Evolutionary conservation across 2,888 invertebrate species (phyloP), one percentile per base, ranked within the genome.

Genomic region (Andrena camellia): DNA sequence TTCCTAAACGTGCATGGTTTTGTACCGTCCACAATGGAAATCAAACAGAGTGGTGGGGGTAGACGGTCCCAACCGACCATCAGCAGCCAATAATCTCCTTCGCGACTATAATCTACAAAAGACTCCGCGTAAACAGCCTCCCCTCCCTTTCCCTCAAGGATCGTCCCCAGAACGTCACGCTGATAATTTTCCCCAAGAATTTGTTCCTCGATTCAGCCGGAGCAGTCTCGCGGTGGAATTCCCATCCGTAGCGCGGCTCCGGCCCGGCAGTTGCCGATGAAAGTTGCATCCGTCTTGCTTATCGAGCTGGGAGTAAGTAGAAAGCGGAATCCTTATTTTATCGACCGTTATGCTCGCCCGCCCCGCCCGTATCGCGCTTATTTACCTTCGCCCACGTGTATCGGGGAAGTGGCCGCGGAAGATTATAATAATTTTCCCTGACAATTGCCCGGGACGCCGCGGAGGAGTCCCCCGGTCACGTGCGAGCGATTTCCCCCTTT

Each of bases 401-500:
- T 10, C 54, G 57, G 50, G 57, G 72, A 63, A 23, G 31, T n/a
- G 20, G 17, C 5, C 35, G 31, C 57, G 23, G 42, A 29, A 68
- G 70, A 78, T 76, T 76, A 83, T 35, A 82, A 83, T 82, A 83
- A 82, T 82, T 83, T 72, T 50, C n/a, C 52, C 3, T 70, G 75
- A 54, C 60, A 59, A 69, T 75, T 54, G 57, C 10, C 23, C 64
- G 57, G 48, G 13, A 2, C 54, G 5, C 62, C 57, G 60, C 29
- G 66, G 6, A 23, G 8, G 62, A 42, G 42, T 52, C 20, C 13
- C 13, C 23, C 72, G 77, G 85, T 84, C 84, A 81, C 77, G 76
- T 69, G 75, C 66, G n/a, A 60, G 70, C 74, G 82, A 87, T 87
- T 78, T 68, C 72, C 68, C 54, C 63, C 76, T 87, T 87, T 87